phyloP scores from a whole-genome alignment of 1,140 invertebrate species.

The Aphidius gifuensis region DNA sequence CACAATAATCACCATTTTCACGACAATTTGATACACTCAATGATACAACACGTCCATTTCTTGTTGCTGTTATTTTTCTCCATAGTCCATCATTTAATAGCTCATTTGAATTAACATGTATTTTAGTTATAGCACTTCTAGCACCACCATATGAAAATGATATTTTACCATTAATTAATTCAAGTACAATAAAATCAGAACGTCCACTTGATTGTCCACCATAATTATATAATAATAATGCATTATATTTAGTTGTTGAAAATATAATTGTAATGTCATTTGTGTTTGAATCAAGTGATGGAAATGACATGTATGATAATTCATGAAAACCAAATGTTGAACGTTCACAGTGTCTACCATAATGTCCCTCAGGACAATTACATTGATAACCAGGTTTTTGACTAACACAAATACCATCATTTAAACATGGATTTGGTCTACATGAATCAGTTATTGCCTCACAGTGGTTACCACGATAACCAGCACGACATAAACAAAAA shows the following conservation, averaged over 20 bases:
- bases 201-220: constrained; percentile 80
- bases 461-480: constrained; percentile 84
- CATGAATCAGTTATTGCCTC: constrained; percentile 83
- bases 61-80: constrained; percentile 87
- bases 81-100: constrained; percentile 82
- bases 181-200: constrained; percentile 89
- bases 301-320: constrained; percentile 86
- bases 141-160: constrained; percentile 88
- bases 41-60: constrained; percentile 82
- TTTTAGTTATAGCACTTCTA: constrained; percentile 77
- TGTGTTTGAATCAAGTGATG: constrained; percentile 76
- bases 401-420: constrained; percentile 80
- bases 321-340: constrained; percentile 86
- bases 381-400: constrained; percentile 83
- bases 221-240: constrained; percentile 86
- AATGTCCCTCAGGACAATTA: constrained; percentile 81
- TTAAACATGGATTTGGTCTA: constrained; percentile 83
- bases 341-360: constrained; percentile 86
- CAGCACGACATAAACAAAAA: constrained; percentile 86
- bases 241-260: constrained; percentile 82
- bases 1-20: constrained; percentile 81
- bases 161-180: constrained; percentile 77
- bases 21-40: constrained; percentile 76
- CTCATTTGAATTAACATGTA: constrained; percentile 63
- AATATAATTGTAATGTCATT: constrained; percentile 90